phyloP scores from a whole-genome alignment of 2,113 vertebrate species.

The Oreochromis tanganicae region DNA sequence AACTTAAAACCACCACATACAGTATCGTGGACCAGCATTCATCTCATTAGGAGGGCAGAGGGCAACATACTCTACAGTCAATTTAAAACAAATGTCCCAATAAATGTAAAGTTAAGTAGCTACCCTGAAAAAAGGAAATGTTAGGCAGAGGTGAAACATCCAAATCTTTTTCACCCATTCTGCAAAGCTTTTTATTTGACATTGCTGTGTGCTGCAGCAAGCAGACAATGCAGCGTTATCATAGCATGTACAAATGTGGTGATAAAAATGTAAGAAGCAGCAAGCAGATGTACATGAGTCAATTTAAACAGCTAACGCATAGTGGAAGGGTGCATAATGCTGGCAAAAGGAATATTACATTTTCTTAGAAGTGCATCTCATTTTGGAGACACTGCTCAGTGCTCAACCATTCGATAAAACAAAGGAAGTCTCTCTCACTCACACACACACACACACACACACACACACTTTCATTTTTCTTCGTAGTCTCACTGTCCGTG shows the following conservation, averaged over 20 bases:
- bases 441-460: neutral
- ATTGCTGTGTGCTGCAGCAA: slow-evolving; percentile 34
- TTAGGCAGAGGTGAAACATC: slow-evolving; percentile 62
- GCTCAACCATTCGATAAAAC: slow-evolving; percentile 52
- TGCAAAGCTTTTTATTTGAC: slow-evolving; percentile 17
- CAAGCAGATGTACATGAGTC: slow-evolving; percentile 59
- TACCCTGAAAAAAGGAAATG: slow-evolving; percentile 63
- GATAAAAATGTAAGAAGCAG: slow-evolving; percentile 56
- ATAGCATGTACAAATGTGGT: slow-evolving; percentile 32
- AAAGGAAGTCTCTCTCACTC: slow-evolving; percentile 5
- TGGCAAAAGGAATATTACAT: slow-evolving; percentile 1
- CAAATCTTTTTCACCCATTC: slow-evolving; percentile 41
- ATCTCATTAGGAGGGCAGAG: neutral
- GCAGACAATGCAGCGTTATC: slow-evolving; percentile 33
- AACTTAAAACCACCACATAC: neutral
- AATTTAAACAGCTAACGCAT: slow-evolving; percentile 9
- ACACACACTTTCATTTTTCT: slow-evolving; percentile 10
- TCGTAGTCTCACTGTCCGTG: slow-evolving; percentile 19
- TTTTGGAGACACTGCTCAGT: slow-evolving; percentile 1
- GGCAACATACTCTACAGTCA: neutral
- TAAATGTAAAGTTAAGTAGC: slow-evolving; percentile 16
- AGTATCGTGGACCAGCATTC: neutral
- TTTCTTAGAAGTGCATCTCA: slow-evolving; percentile 15
- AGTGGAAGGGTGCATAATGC: neutral
- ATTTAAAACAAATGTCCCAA: neutral